Conservation (phyloP, 2,888 invertebrate species). For the Orthosia gothica region DNA sequence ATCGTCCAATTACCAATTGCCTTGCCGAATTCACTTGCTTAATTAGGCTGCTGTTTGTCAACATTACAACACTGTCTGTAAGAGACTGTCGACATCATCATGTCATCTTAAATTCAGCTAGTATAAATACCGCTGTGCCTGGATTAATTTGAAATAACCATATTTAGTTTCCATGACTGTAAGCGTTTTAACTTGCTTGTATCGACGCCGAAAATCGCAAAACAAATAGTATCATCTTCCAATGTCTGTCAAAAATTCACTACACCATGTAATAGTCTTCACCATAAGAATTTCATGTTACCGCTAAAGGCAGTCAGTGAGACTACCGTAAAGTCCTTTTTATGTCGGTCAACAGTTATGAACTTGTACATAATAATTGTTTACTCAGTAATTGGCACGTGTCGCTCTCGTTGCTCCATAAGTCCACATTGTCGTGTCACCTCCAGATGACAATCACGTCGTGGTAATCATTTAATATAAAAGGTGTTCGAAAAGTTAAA, state of each 20-base stretch:
- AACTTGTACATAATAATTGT: conserved; percentile 69
- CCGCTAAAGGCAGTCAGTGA: conserved; percentile 51
- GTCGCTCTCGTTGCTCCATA: conserved; percentile 68
- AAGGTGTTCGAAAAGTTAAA: conserved; percentile 45
- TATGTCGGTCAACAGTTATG: conserved; percentile 69
- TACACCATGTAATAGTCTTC: conserved; percentile 1
- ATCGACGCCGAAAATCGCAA: not conserved
- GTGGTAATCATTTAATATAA: conserved; percentile 53
- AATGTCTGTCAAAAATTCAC: not conserved
- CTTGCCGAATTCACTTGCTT: too few species aligned
- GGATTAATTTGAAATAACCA: not conserved
- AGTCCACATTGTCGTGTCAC: conserved; percentile 51
- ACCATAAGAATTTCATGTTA: conserved; percentile 27
- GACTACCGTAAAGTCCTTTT: conserved; percentile 58
- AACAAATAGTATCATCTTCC: not conserved
- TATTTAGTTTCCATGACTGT: not conserved
- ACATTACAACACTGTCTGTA: not conserved
- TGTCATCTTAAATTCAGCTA: not conserved
- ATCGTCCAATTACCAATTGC: too few species aligned
- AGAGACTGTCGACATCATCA: not conserved
- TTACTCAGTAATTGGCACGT: conserved; percentile 62
- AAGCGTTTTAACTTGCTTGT: not conserved
- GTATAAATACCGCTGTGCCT: not conserved
- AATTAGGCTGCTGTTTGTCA: too few species aligned
- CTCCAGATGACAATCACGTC: conserved; percentile 56